A percentile compares a stretch with the other conserved stretches of the same genome.
Conservation (phyloP, 2,797 vertebrate species). For the Phylloscopus collybita region DNA sequence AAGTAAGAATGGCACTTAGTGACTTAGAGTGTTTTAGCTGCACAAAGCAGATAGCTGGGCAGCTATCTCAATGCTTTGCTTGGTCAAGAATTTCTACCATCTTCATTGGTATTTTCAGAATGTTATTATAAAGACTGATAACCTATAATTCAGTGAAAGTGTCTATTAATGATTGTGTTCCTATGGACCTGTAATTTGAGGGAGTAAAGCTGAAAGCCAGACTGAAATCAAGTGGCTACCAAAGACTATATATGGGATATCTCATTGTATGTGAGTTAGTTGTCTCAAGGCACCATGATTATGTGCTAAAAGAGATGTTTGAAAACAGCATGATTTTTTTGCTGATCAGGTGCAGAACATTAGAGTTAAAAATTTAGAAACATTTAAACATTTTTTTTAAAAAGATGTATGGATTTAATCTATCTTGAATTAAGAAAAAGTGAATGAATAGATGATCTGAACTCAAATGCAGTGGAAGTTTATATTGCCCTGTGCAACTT, state of each 20-base stretch:
- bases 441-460: background rate
- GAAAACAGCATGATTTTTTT: background rate
- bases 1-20: background rate
- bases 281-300: background rate
- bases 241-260: background rate
- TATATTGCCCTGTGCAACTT: background rate
- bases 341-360: background rate
- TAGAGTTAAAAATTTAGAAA: background rate
- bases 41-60: background rate
- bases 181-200: background rate
- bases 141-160: background rate
- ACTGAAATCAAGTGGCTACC: background rate
- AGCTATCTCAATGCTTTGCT: background rate
- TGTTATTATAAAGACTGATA: background rate
- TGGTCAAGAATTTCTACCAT: background rate
- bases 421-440: background rate
- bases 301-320: background rate
- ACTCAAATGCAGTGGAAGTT: background rate
- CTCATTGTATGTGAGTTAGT: background rate
- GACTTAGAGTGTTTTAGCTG: background rate
- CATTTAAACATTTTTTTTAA: background rate
- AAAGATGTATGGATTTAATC: background rate
- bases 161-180: background rate
- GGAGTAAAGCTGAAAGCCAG: background rate
- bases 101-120: background rate